These are phyloP conservation scores for Callocephalon fimbriatum DNA, from an alignment of 2,113 vertebrate species.

Conservation along the genomic window DNA sequence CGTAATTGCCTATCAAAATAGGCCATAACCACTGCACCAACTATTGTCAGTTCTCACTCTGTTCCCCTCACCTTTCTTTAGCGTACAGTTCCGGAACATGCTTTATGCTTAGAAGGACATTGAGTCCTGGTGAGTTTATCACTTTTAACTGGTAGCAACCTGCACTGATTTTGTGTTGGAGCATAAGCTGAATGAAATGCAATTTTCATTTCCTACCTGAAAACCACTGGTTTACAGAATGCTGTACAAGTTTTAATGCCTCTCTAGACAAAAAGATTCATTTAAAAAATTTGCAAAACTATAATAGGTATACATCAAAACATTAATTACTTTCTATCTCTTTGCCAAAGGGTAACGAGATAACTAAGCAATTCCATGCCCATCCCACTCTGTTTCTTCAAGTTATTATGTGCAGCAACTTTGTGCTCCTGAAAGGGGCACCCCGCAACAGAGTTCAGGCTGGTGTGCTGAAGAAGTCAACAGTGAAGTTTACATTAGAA, in stretches of 20 bases:
- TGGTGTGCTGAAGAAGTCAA: neutral
- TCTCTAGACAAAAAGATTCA: neutral
- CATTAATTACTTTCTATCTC: neutral
- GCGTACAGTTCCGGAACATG: neutral
- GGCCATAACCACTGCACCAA: neutral
- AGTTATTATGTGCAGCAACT: neutral
- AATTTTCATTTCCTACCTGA: neutral
- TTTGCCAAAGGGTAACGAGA: neutral
- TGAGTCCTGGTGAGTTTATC: neutral
- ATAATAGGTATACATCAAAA: neutral
- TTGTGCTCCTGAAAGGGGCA: neutral
- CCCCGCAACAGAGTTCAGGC: neutral
- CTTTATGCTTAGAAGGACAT: neutral
- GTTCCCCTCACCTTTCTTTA: neutral
- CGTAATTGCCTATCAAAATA: neutral
- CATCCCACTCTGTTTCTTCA: neutral
- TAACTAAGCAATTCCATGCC: neutral
- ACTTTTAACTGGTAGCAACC: neutral
- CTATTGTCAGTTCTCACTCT: neutral
- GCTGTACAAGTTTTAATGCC: neutral
- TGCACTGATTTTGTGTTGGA: neutral
- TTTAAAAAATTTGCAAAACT: neutral
- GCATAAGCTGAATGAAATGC: neutral
- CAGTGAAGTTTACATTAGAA: neutral
- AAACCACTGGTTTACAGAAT: neutral